These are phyloP conservation scores for Halocynthia roretzi DNA, from an alignment of 23 tunicate genomes.

Conservation along the genomic window DNA sequence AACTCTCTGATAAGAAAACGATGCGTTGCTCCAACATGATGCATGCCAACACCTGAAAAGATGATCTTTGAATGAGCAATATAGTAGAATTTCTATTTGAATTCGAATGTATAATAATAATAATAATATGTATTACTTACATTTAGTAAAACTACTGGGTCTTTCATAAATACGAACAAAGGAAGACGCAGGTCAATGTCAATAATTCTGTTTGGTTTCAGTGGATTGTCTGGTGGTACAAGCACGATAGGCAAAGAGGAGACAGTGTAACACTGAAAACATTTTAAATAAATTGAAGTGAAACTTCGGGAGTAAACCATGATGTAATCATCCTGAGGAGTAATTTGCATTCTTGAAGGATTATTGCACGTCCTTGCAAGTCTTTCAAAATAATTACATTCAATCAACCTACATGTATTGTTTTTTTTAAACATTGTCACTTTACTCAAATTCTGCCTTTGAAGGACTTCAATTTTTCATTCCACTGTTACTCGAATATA, in stretches of 20 bases:
- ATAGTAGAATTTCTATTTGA: no score
- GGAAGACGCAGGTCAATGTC: conserved; percentile 62
- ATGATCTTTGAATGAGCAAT: neutral
- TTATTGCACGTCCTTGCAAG: no score
- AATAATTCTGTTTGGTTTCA: conserved; percentile 18
- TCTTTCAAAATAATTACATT: no score
- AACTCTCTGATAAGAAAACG: conserved; percentile 52
- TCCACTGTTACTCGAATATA: no score
- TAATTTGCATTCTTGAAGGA: no score
- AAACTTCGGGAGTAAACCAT: neutral
- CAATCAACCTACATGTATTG: no score
- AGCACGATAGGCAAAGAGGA: conserved; percentile 41
- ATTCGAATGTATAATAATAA: no score
- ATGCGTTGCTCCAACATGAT: conserved; percentile 69
- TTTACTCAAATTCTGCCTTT: no score
- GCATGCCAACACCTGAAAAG: conserved; percentile 54
- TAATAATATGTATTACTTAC: conserved; percentile 7
- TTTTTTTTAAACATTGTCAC: no score
- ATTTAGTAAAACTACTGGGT: conserved; percentile 33
- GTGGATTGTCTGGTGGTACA: conserved; percentile 37
- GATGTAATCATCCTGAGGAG: neutral
- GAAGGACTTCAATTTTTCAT: no score
- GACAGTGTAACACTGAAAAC: conserved; percentile 35
- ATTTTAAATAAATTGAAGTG: neutral
- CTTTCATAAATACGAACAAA: conserved; percentile 33